Conservation (phyloP, 2,797 vertebrate genomes). For the Rhabdomys pumilio region DNA sequence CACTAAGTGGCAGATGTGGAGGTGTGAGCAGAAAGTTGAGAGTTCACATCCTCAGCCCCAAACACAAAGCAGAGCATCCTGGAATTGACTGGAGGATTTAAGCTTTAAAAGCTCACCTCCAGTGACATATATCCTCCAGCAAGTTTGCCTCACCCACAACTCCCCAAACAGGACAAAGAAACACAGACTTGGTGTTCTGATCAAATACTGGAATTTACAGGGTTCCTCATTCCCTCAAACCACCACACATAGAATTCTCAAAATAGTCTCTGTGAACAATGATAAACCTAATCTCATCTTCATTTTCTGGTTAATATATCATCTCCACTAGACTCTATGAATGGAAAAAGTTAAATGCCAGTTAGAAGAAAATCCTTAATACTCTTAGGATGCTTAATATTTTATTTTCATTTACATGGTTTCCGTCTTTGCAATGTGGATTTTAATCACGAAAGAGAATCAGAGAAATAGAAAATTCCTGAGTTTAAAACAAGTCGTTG, state of each 20-base stretch:
- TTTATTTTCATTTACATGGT: constrained; percentile 57
- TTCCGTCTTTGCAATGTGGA: background rate
- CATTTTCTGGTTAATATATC: background rate
- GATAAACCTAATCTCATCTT: background rate
- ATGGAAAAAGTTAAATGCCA: constrained; percentile 30
- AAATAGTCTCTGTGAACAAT: background rate
- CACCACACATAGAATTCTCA: background rate
- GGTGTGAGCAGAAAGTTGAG: background rate
- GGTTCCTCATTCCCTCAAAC: background rate
- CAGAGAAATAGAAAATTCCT: constrained; percentile 33
- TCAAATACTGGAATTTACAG: too few relatives aligned
- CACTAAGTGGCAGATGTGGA: background rate
- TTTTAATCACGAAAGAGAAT: background rate
- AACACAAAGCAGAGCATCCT: too few relatives aligned
- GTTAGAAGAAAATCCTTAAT: constrained; percentile 4
- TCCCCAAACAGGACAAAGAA: background rate
- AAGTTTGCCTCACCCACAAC: too few relatives aligned
- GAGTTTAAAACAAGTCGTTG: background rate
- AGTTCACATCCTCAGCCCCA: too few relatives aligned
- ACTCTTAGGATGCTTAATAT: constrained; percentile 18
- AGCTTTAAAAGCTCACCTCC: background rate
- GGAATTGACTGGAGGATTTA: background rate
- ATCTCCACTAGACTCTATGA: background rate
- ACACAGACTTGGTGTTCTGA: background rate
- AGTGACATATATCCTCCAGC: background rate